Evolutionary conservation across 2,797 vertebrate genomes (phyloP).

Genomic region (Etheostoma perlongum): DNA sequence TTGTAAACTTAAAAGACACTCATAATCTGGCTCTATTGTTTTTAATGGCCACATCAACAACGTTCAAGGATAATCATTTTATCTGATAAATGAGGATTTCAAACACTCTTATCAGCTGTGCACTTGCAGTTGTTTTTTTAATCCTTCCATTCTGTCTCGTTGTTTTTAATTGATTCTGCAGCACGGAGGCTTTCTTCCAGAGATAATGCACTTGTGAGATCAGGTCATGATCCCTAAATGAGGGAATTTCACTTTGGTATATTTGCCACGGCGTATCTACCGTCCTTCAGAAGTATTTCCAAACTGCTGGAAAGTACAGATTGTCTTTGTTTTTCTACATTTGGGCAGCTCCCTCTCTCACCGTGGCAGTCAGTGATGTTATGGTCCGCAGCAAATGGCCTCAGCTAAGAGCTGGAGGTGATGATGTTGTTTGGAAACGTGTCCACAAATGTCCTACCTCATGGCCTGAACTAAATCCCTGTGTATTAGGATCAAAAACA

Average conservation of each 20-base stretch:
- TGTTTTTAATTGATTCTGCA: slow-evolving; percentile 86
- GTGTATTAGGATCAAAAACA: slow-evolving; percentile 75
- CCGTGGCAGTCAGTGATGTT: slow-evolving; percentile 19
- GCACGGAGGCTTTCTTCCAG: slow-evolving; percentile 77
- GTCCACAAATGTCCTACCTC: slow-evolving; percentile 67
- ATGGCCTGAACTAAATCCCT: slow-evolving; percentile 71
- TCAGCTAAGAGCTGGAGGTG: slow-evolving; percentile 42
- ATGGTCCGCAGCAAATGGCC: slow-evolving; percentile 43
- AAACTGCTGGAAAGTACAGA: slow-evolving; percentile 63
- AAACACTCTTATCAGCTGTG: slow-evolving; percentile 85
- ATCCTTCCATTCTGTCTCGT: slow-evolving; percentile 83
- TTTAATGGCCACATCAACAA: slow-evolving; percentile 83
- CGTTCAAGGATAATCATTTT: slow-evolving; percentile 87
- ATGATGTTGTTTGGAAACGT: slow-evolving; percentile 64
- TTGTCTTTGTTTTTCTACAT: slow-evolving; percentile 73
- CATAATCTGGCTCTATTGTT: slow-evolving; percentile 80
- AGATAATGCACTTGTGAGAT: slow-evolving; percentile 84
- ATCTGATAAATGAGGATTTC: slow-evolving; percentile 88
- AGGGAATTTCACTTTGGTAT: slow-evolving; percentile 70
- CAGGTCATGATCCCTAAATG: slow-evolving; percentile 81
- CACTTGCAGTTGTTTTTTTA: slow-evolving; percentile 83
- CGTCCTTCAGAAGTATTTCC: slow-evolving; percentile 70
- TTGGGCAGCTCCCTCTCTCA: slow-evolving; percentile 33
- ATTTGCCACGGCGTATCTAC: slow-evolving; percentile 55
- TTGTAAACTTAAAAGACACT: slow-evolving; percentile 77